phyloP scores from a whole-genome alignment of 2,797 vertebrate species.

The Myripristis murdjan region DNA sequence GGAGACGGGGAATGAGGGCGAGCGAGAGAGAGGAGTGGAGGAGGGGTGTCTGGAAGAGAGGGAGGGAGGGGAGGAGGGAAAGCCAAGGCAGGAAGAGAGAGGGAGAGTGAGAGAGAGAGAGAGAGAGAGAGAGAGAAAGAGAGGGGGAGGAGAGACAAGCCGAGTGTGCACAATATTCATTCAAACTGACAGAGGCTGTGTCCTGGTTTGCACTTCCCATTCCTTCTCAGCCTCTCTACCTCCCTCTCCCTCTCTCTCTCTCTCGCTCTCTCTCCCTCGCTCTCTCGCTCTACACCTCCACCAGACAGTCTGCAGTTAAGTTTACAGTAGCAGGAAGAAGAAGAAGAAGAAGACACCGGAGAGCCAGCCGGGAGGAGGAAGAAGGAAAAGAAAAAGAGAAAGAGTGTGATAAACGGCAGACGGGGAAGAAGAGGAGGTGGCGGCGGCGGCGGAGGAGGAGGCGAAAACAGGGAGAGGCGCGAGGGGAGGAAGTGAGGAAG shows the following conservation, averaged over 20 bases:
- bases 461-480: constrained; percentile 31
- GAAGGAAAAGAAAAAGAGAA: constrained; percentile 57
- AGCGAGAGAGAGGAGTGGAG: constrained; percentile 75
- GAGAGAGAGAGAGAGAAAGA: constrained; percentile 36
- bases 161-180: constrained; percentile 86
- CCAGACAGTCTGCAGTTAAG: constrained; percentile 82
- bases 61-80: constrained; percentile 29
- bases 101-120: constrained; percentile 6
- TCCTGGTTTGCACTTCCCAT: constrained; percentile 84
- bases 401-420: constrained; percentile 50
- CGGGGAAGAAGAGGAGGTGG: constrained; percentile 12
- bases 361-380: constrained; percentile 50
- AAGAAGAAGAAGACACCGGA: constrained; percentile 73
- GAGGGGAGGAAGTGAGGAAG: constrained; percentile 51
- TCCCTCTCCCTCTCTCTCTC: constrained; percentile 22
- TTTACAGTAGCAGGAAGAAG: constrained; percentile 74
- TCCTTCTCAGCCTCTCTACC: constrained; percentile 52
- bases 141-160: constrained; percentile 72
- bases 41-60: constrained; percentile 71
- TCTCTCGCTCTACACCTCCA: constrained; percentile 35
- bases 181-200: constrained; percentile 87
- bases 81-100: constrained; percentile 1
- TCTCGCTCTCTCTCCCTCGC: constrained; percentile 29
- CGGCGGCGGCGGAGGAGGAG: constrained; percentile 22
- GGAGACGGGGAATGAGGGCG: constrained; percentile 74